phyloP scores from a whole-genome alignment of 2,797 vertebrate species.

The Myotis daubentonii region DNA sequence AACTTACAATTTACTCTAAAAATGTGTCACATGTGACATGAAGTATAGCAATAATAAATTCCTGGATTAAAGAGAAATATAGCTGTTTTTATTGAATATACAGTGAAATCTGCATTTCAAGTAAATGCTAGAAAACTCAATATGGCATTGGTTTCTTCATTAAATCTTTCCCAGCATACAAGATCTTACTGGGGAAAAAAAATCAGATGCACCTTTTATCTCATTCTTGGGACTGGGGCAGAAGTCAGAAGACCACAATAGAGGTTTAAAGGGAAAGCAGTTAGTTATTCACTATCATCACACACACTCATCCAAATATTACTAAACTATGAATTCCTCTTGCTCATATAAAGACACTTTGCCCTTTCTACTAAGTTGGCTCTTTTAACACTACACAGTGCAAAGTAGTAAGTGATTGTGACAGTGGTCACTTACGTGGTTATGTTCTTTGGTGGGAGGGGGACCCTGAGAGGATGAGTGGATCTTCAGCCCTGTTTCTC shows the following conservation, averaged over 20 bases:
- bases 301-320: neutral
- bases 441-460: neutral
- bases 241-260: neutral
- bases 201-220: neutral
- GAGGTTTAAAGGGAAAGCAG: neutral
- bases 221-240: neutral
- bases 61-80: neutral
- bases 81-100: neutral
- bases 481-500: neutral
- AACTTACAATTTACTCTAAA: neutral
- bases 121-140: neutral
- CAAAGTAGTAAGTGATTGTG: neutral
- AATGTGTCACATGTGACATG: neutral
- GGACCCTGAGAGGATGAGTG: neutral
- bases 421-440: neutral
- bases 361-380: neutral
- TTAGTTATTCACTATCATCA: neutral
- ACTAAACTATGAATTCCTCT: neutral
- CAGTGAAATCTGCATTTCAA: neutral
- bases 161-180: neutral
- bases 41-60: neutral
- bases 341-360: neutral
- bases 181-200: neutral
- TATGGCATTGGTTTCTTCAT: conserved; percentile 3
- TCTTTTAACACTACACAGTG: neutral